Base-by-base conservation (phyloP, 1,140 invertebrate genomes). In the Pentalonia nigronervosa region DNA sequence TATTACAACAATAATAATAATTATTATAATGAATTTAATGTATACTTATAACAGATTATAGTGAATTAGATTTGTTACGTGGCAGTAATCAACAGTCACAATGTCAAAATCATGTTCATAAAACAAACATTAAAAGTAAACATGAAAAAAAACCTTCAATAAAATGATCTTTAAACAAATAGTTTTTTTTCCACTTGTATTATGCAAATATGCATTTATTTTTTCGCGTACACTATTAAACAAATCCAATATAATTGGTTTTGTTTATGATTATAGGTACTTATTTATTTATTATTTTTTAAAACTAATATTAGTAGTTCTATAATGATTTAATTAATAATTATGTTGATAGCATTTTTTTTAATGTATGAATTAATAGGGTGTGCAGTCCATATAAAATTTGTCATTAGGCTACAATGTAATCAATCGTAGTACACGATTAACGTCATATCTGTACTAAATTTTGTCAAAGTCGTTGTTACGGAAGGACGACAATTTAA, bases 271-370 rank as follows among this genome's bases (percentile, higher is more conserved):
- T 86, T 86, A 23, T 86, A 93, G 47, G 76, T 93, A 93, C 84
- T 86, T 91, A 91, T 93, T 86, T 91, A 91, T 91, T 91, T 93
- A 92, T 92, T 93, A 84, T 84, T 93, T 93, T n/a, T 92, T 84
- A 48, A 92, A 93, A 93, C 81, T 93, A 93, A 93, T 93, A 93
- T 93, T 93, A 93, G 91, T 93, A 84, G 48, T 53, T 93, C 76
- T 93, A 86, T 93, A 92, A 92, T 92, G 45, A 92, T 92, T 92
- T 92, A 83, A 92, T 83, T 83, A 92, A 92, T 92, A 93, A 86
- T 93, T 84, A 84, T 91, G 60, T 92, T 92, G 30, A 84, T 92
- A 84, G 20, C 47, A 50, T 36, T 84, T 83, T 48, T 86, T 50
- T 56, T 56, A 86, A 84, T 93, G 34, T 53, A 93, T 93, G 76